Evolutionary conservation across 2,113 vertebrate genomes (phyloP).

Genomic region (Alces alces): DNA sequence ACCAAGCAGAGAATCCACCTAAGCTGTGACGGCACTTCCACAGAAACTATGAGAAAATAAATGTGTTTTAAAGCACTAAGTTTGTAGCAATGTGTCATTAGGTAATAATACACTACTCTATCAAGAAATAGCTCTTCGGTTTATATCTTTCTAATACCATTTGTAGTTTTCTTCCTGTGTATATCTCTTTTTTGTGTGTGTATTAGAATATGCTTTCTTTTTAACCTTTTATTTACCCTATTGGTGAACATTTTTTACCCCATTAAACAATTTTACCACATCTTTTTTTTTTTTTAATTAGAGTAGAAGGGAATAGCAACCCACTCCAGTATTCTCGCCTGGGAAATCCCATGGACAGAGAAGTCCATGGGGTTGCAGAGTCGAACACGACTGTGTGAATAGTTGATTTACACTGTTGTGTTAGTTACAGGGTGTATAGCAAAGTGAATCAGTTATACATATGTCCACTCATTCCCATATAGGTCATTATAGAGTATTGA

Average conservation of each 20-base stretch:
- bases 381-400: background rate
- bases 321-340: background rate
- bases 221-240: background rate
- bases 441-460: too few species aligned
- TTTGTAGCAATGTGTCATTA: background rate
- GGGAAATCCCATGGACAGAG: background rate
- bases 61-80: background rate
- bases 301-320: background rate
- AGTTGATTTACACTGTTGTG: background rate
- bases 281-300: background rate
- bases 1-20: background rate
- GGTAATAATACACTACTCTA: background rate
- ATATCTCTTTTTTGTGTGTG: background rate
- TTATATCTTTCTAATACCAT: background rate
- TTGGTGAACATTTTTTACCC: background rate
- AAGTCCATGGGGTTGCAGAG: background rate
- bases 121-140: background rate
- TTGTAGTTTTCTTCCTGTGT: background rate
- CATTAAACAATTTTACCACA: background rate
- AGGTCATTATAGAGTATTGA: background rate
- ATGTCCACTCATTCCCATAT: background rate
- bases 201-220: background rate
- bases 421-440: background rate
- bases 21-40: background rate
- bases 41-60: background rate